Percentiles rank a stretch among this genome's conserved stretches.
Evolutionary conservation across 1,140 invertebrate species (phyloP).

Genomic region (Amyelois transitella): DNA sequence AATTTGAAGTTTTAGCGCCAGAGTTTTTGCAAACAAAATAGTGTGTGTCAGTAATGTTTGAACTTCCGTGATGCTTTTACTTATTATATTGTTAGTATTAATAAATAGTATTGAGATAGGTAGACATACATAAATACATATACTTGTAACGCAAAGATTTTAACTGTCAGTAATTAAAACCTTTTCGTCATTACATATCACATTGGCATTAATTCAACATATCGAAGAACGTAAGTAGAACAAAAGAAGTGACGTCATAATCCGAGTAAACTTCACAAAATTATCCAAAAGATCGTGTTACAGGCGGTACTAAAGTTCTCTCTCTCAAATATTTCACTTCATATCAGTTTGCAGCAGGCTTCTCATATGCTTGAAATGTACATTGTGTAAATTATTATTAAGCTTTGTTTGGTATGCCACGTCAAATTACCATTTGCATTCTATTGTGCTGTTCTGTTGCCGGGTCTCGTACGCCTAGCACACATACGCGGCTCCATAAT

Average conservation of each 20-base stretch:
- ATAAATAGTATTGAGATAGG: too few species aligned
- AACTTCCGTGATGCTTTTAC: not conserved
- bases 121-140: too few species aligned
- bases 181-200: too few species aligned
- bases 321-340: not conserved
- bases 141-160: too few species aligned
- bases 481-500: constrained; percentile 48
- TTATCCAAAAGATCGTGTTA: not conserved
- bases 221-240: not conserved
- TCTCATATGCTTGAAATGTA: not conserved
- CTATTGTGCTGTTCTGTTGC: constrained; percentile 16
- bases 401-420: constrained; percentile 12
- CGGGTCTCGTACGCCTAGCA: constrained; percentile 28
- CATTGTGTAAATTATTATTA: constrained; percentile 16
- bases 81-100: too few species aligned
- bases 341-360: not conserved
- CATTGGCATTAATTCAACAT: too few species aligned
- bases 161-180: too few species aligned
- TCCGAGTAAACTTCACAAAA: not conserved
- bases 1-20: not conserved
- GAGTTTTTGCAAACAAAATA: not conserved
- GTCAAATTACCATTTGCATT: constrained; percentile 40
- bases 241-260: not conserved
- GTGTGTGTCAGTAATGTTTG: not conserved
- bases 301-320: not conserved